Evolutionary conservation across 2,113 vertebrate species (phyloP).

Genomic region (Mobula birostris): DNA sequence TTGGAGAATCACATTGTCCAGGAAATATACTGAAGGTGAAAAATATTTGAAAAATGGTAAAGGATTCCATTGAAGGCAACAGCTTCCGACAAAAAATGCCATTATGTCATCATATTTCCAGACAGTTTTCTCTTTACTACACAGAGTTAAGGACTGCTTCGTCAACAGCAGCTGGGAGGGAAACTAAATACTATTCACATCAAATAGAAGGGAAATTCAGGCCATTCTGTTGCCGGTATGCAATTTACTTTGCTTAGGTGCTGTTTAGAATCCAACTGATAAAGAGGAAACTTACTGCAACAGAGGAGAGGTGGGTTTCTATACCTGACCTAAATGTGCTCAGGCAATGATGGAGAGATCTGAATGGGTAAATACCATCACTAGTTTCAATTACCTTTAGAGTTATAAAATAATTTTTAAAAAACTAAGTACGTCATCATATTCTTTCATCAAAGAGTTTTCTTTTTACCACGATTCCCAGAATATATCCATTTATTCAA

Average conservation of each 20-base stretch:
- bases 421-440: background rate
- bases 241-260: background rate
- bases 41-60: background rate
- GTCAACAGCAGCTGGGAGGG: background rate
- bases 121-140: background rate
- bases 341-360: background rate
- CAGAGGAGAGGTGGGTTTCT: background rate
- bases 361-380: background rate
- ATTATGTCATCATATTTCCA: too few species aligned
- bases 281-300: background rate
- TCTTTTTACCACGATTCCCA: background rate
- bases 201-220: background rate
- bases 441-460: background rate
- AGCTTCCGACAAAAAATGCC: too few species aligned
- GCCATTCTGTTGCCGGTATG: background rate
- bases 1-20: background rate
- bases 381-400: background rate
- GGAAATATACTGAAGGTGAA: background rate
- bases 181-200: background rate
- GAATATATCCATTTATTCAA: background rate
- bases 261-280: background rate
- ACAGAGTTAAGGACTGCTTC: background rate
- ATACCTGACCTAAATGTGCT: too few species aligned
- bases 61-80: background rate
- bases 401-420: background rate